Conservation (phyloP, 2,113 vertebrate genomes). For the Mystacornis crossleyi region DNA sequence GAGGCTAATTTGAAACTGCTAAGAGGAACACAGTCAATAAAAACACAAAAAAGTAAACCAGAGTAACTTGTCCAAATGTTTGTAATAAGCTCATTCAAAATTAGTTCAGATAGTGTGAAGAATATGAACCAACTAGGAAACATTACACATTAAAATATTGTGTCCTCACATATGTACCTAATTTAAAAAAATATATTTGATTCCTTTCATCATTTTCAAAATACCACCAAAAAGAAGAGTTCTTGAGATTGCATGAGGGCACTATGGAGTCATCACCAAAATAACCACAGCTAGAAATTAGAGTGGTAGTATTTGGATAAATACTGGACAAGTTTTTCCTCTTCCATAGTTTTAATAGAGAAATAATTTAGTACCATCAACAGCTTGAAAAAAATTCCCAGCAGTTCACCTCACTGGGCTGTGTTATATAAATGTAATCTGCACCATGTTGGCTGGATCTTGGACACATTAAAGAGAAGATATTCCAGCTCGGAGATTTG, state of each 20-base stretch:
- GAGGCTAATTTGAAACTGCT: not conserved
- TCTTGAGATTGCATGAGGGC: not conserved
- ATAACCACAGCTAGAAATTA: not conserved
- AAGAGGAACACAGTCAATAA: not conserved
- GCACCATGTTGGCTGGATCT: not conserved
- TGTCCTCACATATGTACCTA: not conserved
- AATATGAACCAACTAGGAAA: not conserved
- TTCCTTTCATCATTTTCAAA: not conserved
- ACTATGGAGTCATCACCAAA: not conserved
- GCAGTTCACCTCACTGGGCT: conserved; percentile 4
- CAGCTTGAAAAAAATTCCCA: not conserved
- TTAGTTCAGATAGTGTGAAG: not conserved
- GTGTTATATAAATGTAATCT: conserved; percentile 14
- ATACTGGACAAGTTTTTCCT: not conserved
- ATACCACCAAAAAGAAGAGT: not conserved
- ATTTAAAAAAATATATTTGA: not conserved
- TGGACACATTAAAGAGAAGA: conserved; percentile 44
- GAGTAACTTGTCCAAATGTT: not conserved
- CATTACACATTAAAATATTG: not conserved
- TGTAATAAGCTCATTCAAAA: not conserved
- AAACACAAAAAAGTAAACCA: not conserved
- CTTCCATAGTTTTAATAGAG: not conserved
- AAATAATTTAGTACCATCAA: conserved; percentile 40
- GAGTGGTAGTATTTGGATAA: not conserved
- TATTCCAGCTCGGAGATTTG: conserved; percentile 34